Percentiles rank a stretch among this genome's conserved stretches.
Conservation (phyloP, 2,113 vertebrate species). For the Vireo altiloquus region DNA sequence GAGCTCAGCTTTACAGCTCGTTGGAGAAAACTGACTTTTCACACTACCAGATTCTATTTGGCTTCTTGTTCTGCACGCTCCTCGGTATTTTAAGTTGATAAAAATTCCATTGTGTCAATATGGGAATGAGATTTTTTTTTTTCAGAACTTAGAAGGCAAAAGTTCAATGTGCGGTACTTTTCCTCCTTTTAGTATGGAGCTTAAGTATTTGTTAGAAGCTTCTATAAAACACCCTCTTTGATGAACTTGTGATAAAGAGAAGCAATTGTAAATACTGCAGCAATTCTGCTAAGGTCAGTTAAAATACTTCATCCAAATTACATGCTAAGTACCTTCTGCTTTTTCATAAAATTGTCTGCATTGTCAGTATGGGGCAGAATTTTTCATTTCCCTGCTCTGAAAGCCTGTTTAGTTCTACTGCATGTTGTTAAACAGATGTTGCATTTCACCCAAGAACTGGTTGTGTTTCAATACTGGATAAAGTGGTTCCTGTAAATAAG, state of each 20-base stretch:
- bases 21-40: neutral
- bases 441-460: neutral
- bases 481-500: conserved; percentile 51
- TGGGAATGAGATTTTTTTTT: neutral
- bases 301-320: neutral
- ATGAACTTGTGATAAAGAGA: neutral
- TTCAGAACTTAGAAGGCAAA: neutral
- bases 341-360: neutral
- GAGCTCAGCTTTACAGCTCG: neutral
- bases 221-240: neutral
- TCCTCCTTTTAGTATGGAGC: neutral
- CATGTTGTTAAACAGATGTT: neutral
- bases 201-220: neutral
- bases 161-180: neutral
- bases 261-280: neutral
- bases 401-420: neutral
- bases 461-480: neutral
- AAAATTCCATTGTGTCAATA: neutral
- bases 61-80: neutral
- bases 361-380: neutral
- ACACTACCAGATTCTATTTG: neutral
- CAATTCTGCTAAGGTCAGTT: neutral
- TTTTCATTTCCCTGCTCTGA: neutral
- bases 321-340: neutral
- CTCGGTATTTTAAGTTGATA: neutral